Evolutionary conservation across 1,140 invertebrate species (phyloP).

Genomic region (Microplitis mediator): DNA sequence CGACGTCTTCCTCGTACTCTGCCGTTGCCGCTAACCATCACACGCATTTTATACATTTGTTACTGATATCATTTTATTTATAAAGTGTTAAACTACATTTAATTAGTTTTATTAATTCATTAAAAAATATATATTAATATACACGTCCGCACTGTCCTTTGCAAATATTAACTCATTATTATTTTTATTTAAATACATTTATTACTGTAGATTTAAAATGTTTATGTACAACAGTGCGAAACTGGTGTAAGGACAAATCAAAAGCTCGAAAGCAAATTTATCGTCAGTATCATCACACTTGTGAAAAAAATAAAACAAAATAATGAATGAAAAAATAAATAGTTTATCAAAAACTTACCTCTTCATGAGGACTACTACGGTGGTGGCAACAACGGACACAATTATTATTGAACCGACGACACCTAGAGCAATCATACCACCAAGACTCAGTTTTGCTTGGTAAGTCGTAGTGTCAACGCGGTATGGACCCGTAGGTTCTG

Average conservation of each 20-base stretch:
- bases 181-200: not conserved
- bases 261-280: conserved; percentile 7
- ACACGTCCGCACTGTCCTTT: conserved; percentile 6
- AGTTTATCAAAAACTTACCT: conserved; percentile 69
- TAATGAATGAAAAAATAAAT: not conserved
- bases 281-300: not conserved
- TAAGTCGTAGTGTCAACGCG: conserved; percentile 71
- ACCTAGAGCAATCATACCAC: conserved; percentile 86
- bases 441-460: conserved; percentile 79
- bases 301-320: too few species aligned
- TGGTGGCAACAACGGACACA: conserved; percentile 85
- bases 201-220: not conserved
- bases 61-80: not conserved
- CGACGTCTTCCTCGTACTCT: conserved; percentile 57
- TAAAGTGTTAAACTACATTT: not conserved
- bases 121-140: not conserved
- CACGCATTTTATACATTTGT: conserved; percentile 19
- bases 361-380: conserved; percentile 85
- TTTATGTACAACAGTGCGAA: conserved; percentile 16
- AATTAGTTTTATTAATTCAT: not conserved
- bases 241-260: conserved; percentile 5
- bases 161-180: not conserved
- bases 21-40: conserved; percentile 56
- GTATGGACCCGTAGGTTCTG: conserved; percentile 70
- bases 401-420: conserved; percentile 91